These are phyloP conservation scores for Ips typographus DNA, from an alignment of 1,140 invertebrate species.

Conservation along the genomic window DNA sequence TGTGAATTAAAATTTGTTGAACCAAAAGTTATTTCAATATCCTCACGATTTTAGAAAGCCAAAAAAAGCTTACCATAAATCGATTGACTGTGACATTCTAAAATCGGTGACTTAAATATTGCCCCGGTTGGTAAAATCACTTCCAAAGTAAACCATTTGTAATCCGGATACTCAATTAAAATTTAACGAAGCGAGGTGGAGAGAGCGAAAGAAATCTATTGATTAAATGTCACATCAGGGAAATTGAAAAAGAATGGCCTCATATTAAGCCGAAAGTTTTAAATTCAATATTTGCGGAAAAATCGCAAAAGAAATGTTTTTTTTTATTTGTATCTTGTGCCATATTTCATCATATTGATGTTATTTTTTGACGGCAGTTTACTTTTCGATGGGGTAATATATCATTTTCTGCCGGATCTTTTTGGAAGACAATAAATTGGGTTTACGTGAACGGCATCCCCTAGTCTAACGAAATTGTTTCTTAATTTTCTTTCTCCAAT, in stretches of 20 bases:
- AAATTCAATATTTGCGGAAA: slow-evolving; percentile 27
- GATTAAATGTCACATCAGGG: slow-evolving; percentile 25
- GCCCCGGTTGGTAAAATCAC: slow-evolving; percentile 2
- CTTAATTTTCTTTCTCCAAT: neutral
- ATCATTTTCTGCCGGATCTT: slow-evolving; percentile 9
- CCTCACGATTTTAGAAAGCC: no score
- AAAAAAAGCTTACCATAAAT: no score
- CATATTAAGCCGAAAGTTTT: slow-evolving; percentile 26
- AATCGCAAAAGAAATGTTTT: slow-evolving; percentile 20
- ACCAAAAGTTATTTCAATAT: no score
- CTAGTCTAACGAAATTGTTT: neutral
- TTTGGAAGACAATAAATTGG: slow-evolving; percentile 8
- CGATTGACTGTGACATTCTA: neutral
- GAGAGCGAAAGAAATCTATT: slow-evolving; percentile 20
- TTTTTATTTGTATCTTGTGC: slow-evolving; percentile 27
- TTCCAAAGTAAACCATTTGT: slow-evolving; percentile 24
- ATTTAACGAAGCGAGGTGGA: slow-evolving; percentile 22
- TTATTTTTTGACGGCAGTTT: slow-evolving; percentile 11
- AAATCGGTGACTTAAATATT: neutral
- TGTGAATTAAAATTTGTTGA: no score
- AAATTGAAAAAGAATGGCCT: slow-evolving; percentile 25
- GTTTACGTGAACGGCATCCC: slow-evolving; percentile 4
- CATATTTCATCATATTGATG: slow-evolving; percentile 22
- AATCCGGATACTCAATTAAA: slow-evolving; percentile 28
- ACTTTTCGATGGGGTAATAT: slow-evolving; percentile 8